Conservation (phyloP, 64 coral and sea anemone species). For the Pachyseris speciosa region DNA sequence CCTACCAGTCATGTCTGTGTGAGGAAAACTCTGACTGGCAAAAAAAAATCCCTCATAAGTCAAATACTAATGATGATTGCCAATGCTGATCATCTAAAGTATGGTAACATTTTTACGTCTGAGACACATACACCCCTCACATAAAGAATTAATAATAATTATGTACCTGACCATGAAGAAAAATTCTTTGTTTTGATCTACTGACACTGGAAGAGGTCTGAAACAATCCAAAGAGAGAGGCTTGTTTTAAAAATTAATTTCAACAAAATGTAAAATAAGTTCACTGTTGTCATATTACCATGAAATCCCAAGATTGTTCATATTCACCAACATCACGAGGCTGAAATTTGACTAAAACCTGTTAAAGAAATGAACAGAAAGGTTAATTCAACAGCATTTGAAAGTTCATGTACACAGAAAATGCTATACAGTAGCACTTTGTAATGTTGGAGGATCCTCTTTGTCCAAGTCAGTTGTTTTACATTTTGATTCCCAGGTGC, state of each 20-base stretch:
- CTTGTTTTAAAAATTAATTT: background rate
- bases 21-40: no score
- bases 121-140: no score
- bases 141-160: background rate
- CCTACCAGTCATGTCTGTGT: no score
- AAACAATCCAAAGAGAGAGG: background rate
- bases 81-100: no score
- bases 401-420: no score
- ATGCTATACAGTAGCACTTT: no score
- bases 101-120: no score
- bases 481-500: no score
- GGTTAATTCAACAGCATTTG: background rate
- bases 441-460: no score
- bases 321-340: constrained; percentile 69
- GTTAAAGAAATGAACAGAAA: background rate
- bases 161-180: constrained; percentile 25
- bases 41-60: no score
- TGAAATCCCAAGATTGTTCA: constrained; percentile 71
- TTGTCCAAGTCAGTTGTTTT: no score
- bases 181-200: constrained; percentile 30
- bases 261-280: background rate
- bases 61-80: no score
- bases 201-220: background rate
- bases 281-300: constrained; percentile 11
- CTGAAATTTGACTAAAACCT: constrained; percentile 80